phyloP scores from a whole-genome alignment of 2,797 vertebrate species.

The Tauraco hartlaubi region DNA sequence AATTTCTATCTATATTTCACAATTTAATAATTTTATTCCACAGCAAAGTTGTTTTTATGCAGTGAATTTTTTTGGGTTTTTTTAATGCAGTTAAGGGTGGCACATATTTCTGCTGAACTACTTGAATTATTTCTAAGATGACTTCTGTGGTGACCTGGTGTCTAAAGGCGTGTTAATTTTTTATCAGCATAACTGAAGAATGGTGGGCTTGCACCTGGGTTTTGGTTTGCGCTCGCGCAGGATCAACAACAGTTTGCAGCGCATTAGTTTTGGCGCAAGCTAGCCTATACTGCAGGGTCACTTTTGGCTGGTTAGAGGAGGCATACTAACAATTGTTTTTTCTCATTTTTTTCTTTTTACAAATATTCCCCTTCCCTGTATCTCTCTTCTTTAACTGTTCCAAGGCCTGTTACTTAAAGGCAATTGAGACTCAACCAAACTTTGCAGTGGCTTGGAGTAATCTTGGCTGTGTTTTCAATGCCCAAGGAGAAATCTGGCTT shows the following conservation, averaged over 20 bases:
- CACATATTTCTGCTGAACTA: neutral
- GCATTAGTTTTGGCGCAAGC: constrained; percentile 94
- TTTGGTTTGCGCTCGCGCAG: constrained; percentile 98
- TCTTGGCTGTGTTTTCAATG: constrained; percentile 99
- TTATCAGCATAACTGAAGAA: constrained; percentile 89
- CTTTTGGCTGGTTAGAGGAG: constrained; percentile 94
- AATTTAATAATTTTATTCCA: neutral
- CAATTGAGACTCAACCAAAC: constrained; percentile 99
- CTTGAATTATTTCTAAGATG: neutral
- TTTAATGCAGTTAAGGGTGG: accelerated
- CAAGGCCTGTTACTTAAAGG: constrained; percentile 99
- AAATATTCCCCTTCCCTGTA: constrained; percentile 81
- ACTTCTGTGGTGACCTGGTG: neutral
- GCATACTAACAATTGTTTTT: constrained; percentile 90
- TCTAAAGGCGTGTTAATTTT: neutral
- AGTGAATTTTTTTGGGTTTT: accelerated
- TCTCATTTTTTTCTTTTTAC: constrained; percentile 82
- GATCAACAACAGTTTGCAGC: constrained; percentile 96
- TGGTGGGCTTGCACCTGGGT: constrained; percentile 91
- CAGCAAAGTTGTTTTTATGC: accelerated
- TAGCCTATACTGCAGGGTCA: constrained; percentile 99
- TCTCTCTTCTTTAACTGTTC: constrained; percentile 85
- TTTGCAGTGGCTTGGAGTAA: constrained; percentile 99
- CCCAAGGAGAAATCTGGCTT: constrained; percentile 99
- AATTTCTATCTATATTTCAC: neutral